phyloP scores from a whole-genome alignment of 2,888 invertebrate genomes.

The Drosophila kanekoi region DNA sequence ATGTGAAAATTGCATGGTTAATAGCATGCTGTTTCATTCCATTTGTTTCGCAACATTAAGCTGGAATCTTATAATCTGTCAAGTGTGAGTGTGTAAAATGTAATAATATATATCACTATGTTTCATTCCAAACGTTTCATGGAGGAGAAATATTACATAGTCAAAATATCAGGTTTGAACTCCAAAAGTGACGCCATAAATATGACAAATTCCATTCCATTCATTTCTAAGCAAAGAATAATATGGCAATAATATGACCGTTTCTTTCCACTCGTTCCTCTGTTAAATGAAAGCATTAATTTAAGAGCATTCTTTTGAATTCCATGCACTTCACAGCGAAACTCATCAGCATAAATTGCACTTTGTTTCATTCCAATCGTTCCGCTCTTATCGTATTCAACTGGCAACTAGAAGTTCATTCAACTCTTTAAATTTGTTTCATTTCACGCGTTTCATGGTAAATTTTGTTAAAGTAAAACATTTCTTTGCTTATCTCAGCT shows the following conservation, averaged over 20 bases:
- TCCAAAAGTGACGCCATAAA: too few species aligned
- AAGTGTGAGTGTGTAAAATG: too few species aligned
- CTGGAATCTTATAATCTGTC: not conserved
- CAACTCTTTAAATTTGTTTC: not conserved
- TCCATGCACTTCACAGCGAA: not conserved
- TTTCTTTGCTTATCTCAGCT: not conserved
- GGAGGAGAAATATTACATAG: too few species aligned
- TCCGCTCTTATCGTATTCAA: too few species aligned
- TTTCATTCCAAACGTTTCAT: too few species aligned
- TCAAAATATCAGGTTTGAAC: too few species aligned
- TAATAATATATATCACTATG: too few species aligned
- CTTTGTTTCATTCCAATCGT: not conserved
- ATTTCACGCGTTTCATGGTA: not conserved
- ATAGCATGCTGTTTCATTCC: not conserved
- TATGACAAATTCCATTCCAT: not conserved
- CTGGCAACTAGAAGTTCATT: not conserved
- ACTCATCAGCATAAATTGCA: too few species aligned
- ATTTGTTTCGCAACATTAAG: not conserved
- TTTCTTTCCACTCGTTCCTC: not conserved
- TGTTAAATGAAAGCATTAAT: not conserved
- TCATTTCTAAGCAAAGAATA: not conserved
- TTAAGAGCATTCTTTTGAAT: not conserved
- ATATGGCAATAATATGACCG: not conserved
- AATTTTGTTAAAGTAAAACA: not conserved
- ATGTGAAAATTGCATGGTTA: too few species aligned